Percentiles rank a stretch among this genome's conserved stretches.
Evolutionary conservation across 2,797 vertebrate species (phyloP).

Genomic region (Coilia nasus): DNA sequence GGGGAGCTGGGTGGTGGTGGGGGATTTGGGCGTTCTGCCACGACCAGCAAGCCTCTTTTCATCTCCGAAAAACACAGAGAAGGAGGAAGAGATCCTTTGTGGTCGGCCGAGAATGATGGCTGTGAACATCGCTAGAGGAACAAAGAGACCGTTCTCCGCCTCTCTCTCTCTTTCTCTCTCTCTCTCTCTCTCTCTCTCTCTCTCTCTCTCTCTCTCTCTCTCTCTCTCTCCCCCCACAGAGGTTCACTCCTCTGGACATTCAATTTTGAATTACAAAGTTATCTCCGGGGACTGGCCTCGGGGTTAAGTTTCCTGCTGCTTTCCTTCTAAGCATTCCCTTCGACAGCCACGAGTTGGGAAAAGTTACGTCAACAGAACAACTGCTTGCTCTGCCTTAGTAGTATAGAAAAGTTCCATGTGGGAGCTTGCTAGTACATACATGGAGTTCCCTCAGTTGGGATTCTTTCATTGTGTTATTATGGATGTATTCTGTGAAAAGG

Average conservation of each 20-base stretch:
- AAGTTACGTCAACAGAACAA: constrained; percentile 7
- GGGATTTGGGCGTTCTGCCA: constrained; percentile 36
- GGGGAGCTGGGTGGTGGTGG: not conserved
- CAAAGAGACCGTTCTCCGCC: constrained; percentile 33
- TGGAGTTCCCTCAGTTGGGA: not conserved
- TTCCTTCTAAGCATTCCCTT: constrained; percentile 54
- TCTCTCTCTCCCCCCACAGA: not conserved
- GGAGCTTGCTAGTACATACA: not conserved
- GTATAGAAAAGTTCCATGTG: not conserved
- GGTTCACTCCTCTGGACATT: constrained; percentile 28
- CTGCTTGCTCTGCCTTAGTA: not conserved
- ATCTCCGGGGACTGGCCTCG: constrained; percentile 36
- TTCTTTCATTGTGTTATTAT: not conserved
- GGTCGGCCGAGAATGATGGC: constrained; percentile 44
- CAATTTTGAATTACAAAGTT: constrained; percentile 47
- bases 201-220: not conserved
- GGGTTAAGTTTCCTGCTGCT: constrained; percentile 31
- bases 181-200: too few species aligned
- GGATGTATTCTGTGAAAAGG: not conserved
- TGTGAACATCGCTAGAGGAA: constrained; percentile 43
- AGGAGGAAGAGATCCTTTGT: constrained; percentile 39
- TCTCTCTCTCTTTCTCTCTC: constrained; percentile 4
- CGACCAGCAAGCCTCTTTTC: constrained; percentile 15
- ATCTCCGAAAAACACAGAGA: constrained; percentile 19
- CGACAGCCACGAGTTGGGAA: not conserved